Conservation (phyloP, 2,888 invertebrate genomes). For the Archaeoteleia sp. region DNA sequence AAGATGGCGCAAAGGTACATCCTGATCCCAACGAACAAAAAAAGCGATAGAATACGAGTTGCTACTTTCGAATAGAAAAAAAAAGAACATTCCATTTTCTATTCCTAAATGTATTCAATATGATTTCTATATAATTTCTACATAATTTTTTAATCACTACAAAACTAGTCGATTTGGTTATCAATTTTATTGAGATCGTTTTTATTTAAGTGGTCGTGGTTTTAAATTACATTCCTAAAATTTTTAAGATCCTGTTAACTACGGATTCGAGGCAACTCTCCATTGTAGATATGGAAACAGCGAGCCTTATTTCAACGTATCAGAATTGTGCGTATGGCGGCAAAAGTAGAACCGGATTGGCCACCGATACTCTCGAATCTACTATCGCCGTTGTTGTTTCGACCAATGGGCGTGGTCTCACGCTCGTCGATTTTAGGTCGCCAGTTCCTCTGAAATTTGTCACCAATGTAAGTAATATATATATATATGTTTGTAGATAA, state of each 20-base stretch:
- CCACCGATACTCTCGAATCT: slow-evolving; percentile 74
- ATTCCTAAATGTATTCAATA: no score
- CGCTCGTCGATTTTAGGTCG: slow-evolving; percentile 75
- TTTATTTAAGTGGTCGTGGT: no score
- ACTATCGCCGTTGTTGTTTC: slow-evolving; percentile 75
- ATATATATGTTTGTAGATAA: no score
- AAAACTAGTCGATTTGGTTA: no score
- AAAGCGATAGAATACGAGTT: no score
- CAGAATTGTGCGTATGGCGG: slow-evolving; percentile 76
- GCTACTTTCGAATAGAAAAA: no score
- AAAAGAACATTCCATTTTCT: no score
- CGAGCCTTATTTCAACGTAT: slow-evolving; percentile 74
- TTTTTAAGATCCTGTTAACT: slow-evolving; percentile 73
- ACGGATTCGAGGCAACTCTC: slow-evolving; percentile 75
- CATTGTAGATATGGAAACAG: slow-evolving; percentile 76
- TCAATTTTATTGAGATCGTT: no score
- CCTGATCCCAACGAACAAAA: no score
- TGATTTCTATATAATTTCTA: no score
- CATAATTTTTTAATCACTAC: no score
- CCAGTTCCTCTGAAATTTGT: slow-evolving; percentile 76
- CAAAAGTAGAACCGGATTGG: slow-evolving; percentile 74
- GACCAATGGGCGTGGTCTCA: slow-evolving; percentile 76
- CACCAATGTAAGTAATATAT: slow-evolving; percentile 72
- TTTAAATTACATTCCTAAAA: no score
- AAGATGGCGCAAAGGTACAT: slow-evolving; percentile 73